Evolutionary conservation across 1,140 invertebrate species (phyloP).

Genomic region (Drosophila pallidifrons): DNA sequence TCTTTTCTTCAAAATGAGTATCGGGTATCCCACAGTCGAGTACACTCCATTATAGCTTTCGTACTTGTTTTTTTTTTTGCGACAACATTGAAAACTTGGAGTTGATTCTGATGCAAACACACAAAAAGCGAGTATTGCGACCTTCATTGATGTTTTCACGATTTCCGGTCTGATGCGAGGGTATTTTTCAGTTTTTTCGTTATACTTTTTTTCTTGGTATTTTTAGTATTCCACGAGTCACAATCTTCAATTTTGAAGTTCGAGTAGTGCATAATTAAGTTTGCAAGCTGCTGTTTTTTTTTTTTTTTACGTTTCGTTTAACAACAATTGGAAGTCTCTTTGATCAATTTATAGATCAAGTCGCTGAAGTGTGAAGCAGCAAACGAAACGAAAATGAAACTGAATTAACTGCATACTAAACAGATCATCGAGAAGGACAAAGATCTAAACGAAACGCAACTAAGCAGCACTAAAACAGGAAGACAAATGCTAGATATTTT

Average conservation of each 20-base stretch:
- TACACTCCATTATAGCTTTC: too few relatives aligned
- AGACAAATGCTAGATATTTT: neutral
- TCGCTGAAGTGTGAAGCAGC: constrained; percentile 29
- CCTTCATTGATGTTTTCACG: constrained; percentile 42
- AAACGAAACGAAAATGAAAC: constrained; percentile 9
- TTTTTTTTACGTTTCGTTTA: neutral
- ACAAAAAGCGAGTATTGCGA: constrained; percentile 29
- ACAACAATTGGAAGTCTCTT: constrained; percentile 30
- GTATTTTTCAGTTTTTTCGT: constrained; percentile 5
- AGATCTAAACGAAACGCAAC: neutral
- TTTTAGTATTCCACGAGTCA: constrained; percentile 24
- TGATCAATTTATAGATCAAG: constrained; percentile 45
- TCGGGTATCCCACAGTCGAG: too few relatives aligned
- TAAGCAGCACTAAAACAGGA: neutral
- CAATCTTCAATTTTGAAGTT: constrained; percentile 33
- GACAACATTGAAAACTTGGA: constrained; percentile 25
- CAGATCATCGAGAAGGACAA: constrained; percentile 39
- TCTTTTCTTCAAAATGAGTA: too few relatives aligned
- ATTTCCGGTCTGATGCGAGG: constrained; percentile 39
- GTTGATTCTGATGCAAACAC: constrained; percentile 26
- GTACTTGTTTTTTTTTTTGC: constrained; percentile 12
- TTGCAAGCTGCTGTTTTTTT: constrained; percentile 8
- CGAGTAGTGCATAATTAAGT: constrained; percentile 46
- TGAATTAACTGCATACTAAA: constrained; percentile 42
- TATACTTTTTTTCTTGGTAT: neutral